Percentiles rank a stretch among this genome's conserved stretches.
These are phyloP conservation scores for Nymphalis urticae DNA, from an alignment of 2,888 invertebrate genomes.

Conservation along the genomic window DNA sequence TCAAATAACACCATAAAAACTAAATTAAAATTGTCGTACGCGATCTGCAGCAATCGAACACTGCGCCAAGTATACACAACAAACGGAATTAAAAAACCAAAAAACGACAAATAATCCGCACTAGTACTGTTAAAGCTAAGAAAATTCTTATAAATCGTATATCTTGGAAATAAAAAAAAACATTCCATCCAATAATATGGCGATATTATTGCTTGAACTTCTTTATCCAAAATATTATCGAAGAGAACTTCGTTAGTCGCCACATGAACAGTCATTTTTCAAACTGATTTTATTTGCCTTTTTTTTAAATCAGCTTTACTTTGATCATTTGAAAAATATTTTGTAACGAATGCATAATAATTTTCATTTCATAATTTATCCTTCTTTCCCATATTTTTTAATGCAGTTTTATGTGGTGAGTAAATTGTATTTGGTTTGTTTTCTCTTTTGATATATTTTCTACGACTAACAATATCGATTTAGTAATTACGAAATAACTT, in stretches of 20 bases:
- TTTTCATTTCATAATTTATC: too few species aligned
- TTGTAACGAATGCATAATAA: too few species aligned
- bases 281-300: not conserved
- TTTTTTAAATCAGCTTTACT: too few species aligned
- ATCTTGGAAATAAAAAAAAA: conserved; percentile 22
- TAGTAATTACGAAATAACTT: not conserved
- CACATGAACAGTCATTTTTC: not conserved
- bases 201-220: conserved; percentile 11
- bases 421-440: not conserved
- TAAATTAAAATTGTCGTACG: too few species aligned
- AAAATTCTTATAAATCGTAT: conserved; percentile 22
- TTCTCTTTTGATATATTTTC: not conserved
- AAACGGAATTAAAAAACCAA: not conserved
- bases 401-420: too few species aligned
- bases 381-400: not conserved
- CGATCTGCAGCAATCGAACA: too few species aligned
- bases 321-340: too few species aligned
- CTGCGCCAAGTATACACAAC: not conserved
- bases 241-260: conserved; percentile 9
- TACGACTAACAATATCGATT: not conserved
- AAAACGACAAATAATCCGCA: not conserved
- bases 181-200: conserved; percentile 22
- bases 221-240: conserved; percentile 19
- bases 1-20: not conserved
- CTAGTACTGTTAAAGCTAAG: conserved; percentile 15